phyloP scores from a whole-genome alignment of 2,888 invertebrate genomes.

The Xestobium rufovillosum region DNA sequence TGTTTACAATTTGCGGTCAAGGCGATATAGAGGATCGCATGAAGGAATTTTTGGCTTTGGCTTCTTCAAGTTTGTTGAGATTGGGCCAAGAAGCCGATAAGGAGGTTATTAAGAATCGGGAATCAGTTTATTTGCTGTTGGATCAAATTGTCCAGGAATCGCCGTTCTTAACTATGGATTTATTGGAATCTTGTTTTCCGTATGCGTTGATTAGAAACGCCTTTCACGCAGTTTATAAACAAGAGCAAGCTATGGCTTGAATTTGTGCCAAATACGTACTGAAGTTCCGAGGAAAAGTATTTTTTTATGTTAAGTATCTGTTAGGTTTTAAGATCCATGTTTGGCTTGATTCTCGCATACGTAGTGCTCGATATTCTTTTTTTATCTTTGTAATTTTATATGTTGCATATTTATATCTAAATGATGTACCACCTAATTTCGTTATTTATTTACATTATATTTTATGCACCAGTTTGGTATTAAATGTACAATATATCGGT shows the following conservation, averaged over 20 bases:
- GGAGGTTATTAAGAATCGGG: conserved; percentile 87
- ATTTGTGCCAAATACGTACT: conserved; percentile 11
- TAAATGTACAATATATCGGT: no score
- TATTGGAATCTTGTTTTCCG: conserved; percentile 97
- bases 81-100: conserved; percentile 94
- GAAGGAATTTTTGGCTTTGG: conserved; percentile 90
- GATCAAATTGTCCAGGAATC: conserved; percentile 98
- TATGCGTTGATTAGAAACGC: conserved; percentile 96
- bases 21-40: conserved; percentile 96
- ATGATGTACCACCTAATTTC: no score
- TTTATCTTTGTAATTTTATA: no score
- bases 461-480: no score
- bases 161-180: conserved; percentile 96
- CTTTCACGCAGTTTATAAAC: conserved; percentile 92
- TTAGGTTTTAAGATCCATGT: no score
- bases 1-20: conserved; percentile 93
- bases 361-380: no score
- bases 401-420: no score
- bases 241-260: conserved; percentile 60
- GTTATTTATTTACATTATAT: no score
- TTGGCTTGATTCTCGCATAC: no score
- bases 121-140: conserved; percentile 92
- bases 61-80: conserved; percentile 89
- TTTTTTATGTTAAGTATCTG: no score
- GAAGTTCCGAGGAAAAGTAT: no score